These are phyloP conservation scores for Aspidoscelis tigris DNA, from an alignment of 2,113 vertebrate species.

Conservation along the genomic window DNA sequence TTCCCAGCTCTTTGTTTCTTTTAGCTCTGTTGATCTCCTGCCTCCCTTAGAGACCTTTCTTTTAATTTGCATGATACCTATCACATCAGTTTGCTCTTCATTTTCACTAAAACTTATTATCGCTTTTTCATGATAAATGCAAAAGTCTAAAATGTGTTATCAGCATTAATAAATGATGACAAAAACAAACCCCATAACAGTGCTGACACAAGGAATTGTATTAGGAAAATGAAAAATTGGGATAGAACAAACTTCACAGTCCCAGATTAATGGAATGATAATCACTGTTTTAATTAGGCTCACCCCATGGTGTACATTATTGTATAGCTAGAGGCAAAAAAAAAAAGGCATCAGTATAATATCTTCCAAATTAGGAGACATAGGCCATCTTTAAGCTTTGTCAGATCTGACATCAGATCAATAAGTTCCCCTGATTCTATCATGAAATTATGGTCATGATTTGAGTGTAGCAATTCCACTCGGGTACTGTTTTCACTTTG, in stretches of 20 bases:
- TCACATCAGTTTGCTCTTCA: slow-evolving; percentile 2
- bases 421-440: neutral
- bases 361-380: neutral
- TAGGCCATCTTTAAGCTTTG: neutral
- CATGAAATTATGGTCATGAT: neutral
- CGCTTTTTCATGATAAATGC: neutral
- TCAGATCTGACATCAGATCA: neutral
- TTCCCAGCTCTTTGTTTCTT: slow-evolving; percentile 22
- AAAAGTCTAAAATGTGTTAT: slow-evolving; percentile 21
- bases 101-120: slow-evolving; percentile 16
- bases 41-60: slow-evolving; percentile 23
- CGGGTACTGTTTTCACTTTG: neutral
- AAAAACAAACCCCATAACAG: neutral
- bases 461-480: neutral
- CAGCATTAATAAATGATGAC: neutral
- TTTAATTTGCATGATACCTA: slow-evolving; percentile 34
- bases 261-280: slow-evolving; percentile 25
- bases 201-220: neutral
- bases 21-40: slow-evolving; percentile 28
- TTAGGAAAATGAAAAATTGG: slow-evolving; percentile 18
- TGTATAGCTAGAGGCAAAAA: neutral
- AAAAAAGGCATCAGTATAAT: neutral
- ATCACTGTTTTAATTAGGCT: slow-evolving; percentile 24
- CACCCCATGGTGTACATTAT: neutral
- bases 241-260: slow-evolving; percentile 9